Percentiles rank a stretch among this genome's conserved stretches.
These are phyloP conservation scores for Sprattus sprattus DNA, from an alignment of 2,113 vertebrate genomes.

Conservation along the genomic window DNA sequence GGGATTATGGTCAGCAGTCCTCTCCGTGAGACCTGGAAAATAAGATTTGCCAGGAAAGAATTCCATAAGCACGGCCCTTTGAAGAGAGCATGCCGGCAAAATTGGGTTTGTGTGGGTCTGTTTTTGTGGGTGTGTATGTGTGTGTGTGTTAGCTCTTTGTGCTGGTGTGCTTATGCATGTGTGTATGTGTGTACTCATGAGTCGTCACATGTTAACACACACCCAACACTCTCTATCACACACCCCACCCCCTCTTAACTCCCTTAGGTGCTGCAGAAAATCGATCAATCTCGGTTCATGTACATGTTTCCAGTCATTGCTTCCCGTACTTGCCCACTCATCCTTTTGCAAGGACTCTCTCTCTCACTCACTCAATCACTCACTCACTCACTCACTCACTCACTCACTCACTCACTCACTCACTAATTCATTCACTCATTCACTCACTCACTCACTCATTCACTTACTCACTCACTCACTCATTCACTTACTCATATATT, in stretches of 20 bases:
- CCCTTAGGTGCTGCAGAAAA: not conserved
- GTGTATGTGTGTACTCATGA: not conserved
- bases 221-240: not conserved
- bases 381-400: not conserved
- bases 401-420: not conserved
- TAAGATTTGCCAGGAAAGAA: slow-evolving; percentile 44
- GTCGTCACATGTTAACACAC: not conserved
- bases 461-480: not conserved
- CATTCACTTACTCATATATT: no score
- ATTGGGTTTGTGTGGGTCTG: slow-evolving; percentile 11
- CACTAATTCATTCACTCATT: not conserved
- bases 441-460: not conserved
- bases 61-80: slow-evolving; percentile 27
- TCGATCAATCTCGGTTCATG: not conserved
- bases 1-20: slow-evolving; percentile 33
- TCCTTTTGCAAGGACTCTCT: no score
- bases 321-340: not conserved
- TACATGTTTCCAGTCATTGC: no score
- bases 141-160: not conserved
- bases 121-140: not conserved
- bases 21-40: slow-evolving; percentile 35
- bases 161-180: not conserved
- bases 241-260: not conserved
- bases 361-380: not conserved
- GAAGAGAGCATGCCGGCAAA: slow-evolving; percentile 25